Percentiles rank a stretch among this genome's conserved stretches.
Conservation (phyloP, 2,888 invertebrate species). For the Agrenia bidenticulata region DNA sequence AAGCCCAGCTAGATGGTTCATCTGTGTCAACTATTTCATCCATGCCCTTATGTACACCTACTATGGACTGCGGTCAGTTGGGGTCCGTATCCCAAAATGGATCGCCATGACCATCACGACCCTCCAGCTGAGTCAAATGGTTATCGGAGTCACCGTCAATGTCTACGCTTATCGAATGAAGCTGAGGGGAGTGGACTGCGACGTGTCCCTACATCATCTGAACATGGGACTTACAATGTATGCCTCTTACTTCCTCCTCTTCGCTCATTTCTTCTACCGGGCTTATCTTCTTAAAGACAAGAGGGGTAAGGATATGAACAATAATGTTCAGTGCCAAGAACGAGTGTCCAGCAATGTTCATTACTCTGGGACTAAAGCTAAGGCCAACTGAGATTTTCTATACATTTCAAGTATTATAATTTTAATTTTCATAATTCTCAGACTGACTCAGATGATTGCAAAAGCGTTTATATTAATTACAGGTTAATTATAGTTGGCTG, state of each 20-base stretch:
- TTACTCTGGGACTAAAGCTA: no score
- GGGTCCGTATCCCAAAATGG: slow-evolving; percentile 74
- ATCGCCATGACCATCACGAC: slow-evolving; percentile 91
- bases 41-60: slow-evolving; percentile 73
- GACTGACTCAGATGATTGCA: no score
- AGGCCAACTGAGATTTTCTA: no score
- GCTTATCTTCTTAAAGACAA: slow-evolving; percentile 62
- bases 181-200: slow-evolving; percentile 69
- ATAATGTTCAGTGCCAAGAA: background rate
- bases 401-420: no score
- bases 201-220: slow-evolving; percentile 80
- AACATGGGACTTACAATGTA: slow-evolving; percentile 89
- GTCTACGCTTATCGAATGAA: slow-evolving; percentile 74
- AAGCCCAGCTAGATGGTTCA: slow-evolving; percentile 88
- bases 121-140: slow-evolving; percentile 57
- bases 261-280: slow-evolving; percentile 91
- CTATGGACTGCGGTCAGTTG: slow-evolving; percentile 81
- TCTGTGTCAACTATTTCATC: slow-evolving; percentile 92
- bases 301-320: background rate
- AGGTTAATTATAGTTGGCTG: no score
- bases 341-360: no score
- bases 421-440: no score
- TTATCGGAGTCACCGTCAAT: slow-evolving; percentile 86
- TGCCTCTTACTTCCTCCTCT: slow-evolving; percentile 88
- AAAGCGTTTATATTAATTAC: no score